A percentile compares a stretch with the other conserved stretches of the same genome.
phyloP scores from a whole-genome alignment of 2,113 vertebrate species.

The Irena cyanogastra region DNA sequence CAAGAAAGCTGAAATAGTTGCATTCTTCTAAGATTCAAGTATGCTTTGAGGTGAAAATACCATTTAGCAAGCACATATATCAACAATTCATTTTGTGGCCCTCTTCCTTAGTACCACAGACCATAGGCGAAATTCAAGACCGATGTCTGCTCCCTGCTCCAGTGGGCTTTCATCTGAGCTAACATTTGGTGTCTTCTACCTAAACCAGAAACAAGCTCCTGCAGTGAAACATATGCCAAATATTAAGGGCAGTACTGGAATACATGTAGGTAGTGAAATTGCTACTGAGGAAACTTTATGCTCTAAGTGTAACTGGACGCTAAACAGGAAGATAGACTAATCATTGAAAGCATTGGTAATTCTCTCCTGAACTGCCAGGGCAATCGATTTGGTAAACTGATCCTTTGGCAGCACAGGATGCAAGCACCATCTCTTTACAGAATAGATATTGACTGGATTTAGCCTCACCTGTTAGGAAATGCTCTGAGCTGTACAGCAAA shows the following conservation, averaged over 20 bases:
- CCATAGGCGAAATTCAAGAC: constrained; percentile 12
- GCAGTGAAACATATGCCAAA: background rate
- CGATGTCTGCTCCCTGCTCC: background rate
- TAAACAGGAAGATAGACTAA: constrained; percentile 26
- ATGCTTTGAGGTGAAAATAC: constrained; percentile 58
- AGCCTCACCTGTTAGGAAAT: background rate
- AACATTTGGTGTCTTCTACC: background rate
- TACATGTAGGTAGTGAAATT: background rate
- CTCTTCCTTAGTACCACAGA: constrained; percentile 13
- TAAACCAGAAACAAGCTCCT: background rate
- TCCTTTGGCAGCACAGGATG: background rate
- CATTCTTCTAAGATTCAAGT: constrained; percentile 35
- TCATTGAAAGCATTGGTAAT: background rate
- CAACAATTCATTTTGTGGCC: constrained; percentile 4
- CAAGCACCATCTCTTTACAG: background rate
- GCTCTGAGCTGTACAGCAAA: background rate
- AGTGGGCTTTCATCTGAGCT: background rate
- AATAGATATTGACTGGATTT: background rate
- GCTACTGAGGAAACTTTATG: constrained; percentile 20
- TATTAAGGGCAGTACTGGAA: background rate
- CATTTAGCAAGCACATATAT: constrained; percentile 30
- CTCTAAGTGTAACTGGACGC: constrained; percentile 31
- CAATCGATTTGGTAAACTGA: background rate
- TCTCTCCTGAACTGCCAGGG: background rate
- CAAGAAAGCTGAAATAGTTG: constrained; percentile 37